phyloP scores from a whole-genome alignment of 1,140 invertebrate species.

The Phocides pigmalion region DNA sequence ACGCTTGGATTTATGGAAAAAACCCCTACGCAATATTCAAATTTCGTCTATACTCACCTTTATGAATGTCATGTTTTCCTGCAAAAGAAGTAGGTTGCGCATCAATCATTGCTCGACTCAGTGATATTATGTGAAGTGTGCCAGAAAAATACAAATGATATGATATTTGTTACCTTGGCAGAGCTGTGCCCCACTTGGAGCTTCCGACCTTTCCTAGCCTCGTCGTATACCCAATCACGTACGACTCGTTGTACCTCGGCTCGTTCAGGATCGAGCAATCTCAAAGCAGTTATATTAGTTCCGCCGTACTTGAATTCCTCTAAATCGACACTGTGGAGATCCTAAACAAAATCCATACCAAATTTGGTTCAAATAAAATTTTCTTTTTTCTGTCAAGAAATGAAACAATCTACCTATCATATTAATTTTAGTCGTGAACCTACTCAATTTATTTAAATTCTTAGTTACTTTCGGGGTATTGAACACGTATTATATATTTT shows the following conservation, averaged over 20 bases:
- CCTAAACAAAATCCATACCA: constrained; percentile 85
- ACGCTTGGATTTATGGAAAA: constrained; percentile 5
- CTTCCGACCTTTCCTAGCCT: constrained; percentile 86
- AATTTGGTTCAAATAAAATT: neutral
- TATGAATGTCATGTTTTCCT: constrained; percentile 89
- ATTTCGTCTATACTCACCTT: constrained; percentile 83
- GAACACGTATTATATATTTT: too few species aligned
- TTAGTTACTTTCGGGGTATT: too few species aligned
- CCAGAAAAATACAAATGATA: constrained; percentile 31
- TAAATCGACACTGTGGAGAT: constrained; percentile 94
- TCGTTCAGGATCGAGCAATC: constrained; percentile 91
- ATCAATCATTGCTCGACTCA: constrained; percentile 27
- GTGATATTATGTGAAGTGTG: constrained; percentile 29
- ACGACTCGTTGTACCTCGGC: constrained; percentile 90
- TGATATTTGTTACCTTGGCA: constrained; percentile 80
- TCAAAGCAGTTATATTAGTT: constrained; percentile 95
- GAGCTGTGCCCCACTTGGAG: constrained; percentile 85
- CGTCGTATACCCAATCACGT: constrained; percentile 90
- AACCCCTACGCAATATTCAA: constrained; percentile 18
- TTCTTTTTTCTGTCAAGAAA: too few species aligned
- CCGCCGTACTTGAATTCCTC: constrained; percentile 97
- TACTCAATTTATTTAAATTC: too few species aligned
- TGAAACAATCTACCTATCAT: too few species aligned
- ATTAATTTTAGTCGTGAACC: too few species aligned
- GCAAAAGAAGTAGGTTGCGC: constrained; percentile 53